Conservation (phyloP, 2,797 vertebrate species). For the Percopsis omiscomaycus region DNA sequence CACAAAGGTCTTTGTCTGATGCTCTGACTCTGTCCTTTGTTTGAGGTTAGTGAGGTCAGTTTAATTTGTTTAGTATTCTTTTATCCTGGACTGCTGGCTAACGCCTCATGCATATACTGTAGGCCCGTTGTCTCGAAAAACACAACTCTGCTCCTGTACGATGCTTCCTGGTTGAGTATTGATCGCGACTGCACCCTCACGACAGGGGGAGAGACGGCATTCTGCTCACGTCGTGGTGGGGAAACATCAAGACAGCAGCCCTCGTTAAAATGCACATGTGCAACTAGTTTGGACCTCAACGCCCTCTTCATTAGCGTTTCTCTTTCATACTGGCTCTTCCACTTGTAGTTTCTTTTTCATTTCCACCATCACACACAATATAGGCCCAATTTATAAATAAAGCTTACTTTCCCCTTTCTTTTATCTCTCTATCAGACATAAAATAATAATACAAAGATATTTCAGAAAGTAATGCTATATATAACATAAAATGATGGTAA, state of each 20-base stretch:
- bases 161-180: conserved; percentile 26
- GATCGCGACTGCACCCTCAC: conserved; percentile 44
- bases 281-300: conserved; percentile 43
- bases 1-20: conserved; percentile 66
- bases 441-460: too few relatives aligned
- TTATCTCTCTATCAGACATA: too few relatives aligned
- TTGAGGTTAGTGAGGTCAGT: conserved; percentile 63
- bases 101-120: not conserved
- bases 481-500: too few relatives aligned
- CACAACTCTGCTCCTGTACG: conserved; percentile 25
- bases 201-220: conserved; percentile 38
- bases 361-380: conserved; percentile 1
- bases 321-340: conserved; percentile 13
- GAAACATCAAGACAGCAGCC: conserved; percentile 40
- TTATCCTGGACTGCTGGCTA: conserved; percentile 10
- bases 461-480: too few relatives aligned
- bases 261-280: conserved; percentile 70
- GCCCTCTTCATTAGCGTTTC: conserved; percentile 29
- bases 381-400: too few relatives aligned
- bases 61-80: conserved; percentile 48
- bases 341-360: conserved; percentile 30
- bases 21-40: conserved; percentile 64
- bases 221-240: conserved; percentile 58
- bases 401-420: too few relatives aligned
- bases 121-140: conserved; percentile 34